Evolutionary conservation across 2,888 invertebrate species (phyloP).

Genomic region (Notodonta ziczac): DNA sequence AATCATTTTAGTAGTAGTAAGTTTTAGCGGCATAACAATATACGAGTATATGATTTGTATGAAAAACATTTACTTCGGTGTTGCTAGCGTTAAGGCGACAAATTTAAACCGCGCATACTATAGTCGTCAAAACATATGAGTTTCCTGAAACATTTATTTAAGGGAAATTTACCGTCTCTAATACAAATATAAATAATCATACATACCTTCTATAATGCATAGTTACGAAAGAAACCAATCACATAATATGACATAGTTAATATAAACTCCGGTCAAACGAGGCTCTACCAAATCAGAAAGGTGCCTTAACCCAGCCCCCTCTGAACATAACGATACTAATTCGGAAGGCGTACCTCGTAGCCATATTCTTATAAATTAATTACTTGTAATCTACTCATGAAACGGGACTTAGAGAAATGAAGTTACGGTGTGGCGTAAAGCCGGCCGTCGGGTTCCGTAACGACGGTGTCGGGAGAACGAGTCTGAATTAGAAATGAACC

Average conservation of each 20-base stretch:
- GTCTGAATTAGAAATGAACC: constrained; percentile 82
- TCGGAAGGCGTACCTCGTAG: constrained; percentile 63
- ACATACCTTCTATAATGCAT: no score
- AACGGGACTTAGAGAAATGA: constrained; percentile 81
- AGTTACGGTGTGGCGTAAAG: constrained; percentile 70
- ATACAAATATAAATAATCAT: no score
- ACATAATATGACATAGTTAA: neutral
- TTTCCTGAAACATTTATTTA: no score
- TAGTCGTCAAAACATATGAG: no score
- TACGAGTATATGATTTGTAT: no score
- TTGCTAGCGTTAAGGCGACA: no score
- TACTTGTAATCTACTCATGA: constrained; percentile 84
- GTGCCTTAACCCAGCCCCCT: constrained; percentile 54
- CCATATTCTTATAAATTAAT: constrained; percentile 85
- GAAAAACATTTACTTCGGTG: no score
- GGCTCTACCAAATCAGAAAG: constrained; percentile 29
- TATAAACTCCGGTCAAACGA: constrained; percentile 6
- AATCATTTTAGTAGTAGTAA: no score
- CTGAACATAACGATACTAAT: constrained; percentile 65
- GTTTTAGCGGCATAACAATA: no score
- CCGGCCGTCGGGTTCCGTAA: constrained; percentile 58
- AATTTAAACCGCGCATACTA: no score
- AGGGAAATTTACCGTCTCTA: no score
- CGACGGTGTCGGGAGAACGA: constrained; percentile 74
- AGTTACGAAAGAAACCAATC: neutral